A percentile compares a stretch with the other conserved stretches of the same genome.
These are phyloP conservation scores for Neodiprion virginianus DNA, from an alignment of 1,140 invertebrate genomes.

Conservation along the genomic window DNA sequence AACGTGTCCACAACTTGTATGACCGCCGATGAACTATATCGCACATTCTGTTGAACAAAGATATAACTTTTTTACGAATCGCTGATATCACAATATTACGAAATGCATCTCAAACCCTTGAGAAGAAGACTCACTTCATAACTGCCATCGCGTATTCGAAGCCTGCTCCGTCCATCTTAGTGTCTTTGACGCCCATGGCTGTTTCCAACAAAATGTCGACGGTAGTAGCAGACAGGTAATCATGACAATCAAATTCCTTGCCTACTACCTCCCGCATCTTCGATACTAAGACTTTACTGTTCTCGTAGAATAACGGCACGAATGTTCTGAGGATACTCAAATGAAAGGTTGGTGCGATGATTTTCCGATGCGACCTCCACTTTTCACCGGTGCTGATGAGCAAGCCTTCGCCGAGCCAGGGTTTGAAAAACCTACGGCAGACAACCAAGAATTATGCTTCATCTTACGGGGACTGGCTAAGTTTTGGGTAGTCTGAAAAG, in stretches of 20 bases:
- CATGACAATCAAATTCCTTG: slow-evolving; percentile 81
- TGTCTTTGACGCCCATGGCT: slow-evolving; percentile 73
- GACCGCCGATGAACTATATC: slow-evolving; percentile 74
- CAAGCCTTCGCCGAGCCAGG: slow-evolving; percentile 89
- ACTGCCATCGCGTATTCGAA: slow-evolving; percentile 77
- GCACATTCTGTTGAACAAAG: slow-evolving; percentile 67
- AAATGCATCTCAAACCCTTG: neutral
- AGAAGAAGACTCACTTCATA: slow-evolving; percentile 65
- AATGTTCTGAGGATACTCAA: slow-evolving; percentile 91
- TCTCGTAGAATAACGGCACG: slow-evolving; percentile 84
- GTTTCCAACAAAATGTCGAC: slow-evolving; percentile 88
- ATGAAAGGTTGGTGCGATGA: slow-evolving; percentile 94
- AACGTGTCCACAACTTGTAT: slow-evolving; percentile 66
- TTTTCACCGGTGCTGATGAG: slow-evolving; percentile 83
- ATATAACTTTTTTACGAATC: slow-evolving; percentile 17
- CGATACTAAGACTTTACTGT: slow-evolving; percentile 74
- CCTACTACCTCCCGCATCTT: slow-evolving; percentile 70
- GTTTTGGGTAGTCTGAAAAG: neutral
- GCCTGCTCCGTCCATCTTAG: slow-evolving; percentile 68
- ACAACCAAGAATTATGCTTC: slow-evolving; percentile 1
- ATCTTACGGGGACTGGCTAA: neutral
- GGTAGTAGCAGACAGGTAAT: slow-evolving; percentile 82
- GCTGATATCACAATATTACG: slow-evolving; percentile 3
- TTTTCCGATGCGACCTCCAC: slow-evolving; percentile 85
- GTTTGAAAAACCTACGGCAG: slow-evolving; percentile 82